phyloP scores from a whole-genome alignment of 1,140 invertebrate species.

The Formica exsecta region DNA sequence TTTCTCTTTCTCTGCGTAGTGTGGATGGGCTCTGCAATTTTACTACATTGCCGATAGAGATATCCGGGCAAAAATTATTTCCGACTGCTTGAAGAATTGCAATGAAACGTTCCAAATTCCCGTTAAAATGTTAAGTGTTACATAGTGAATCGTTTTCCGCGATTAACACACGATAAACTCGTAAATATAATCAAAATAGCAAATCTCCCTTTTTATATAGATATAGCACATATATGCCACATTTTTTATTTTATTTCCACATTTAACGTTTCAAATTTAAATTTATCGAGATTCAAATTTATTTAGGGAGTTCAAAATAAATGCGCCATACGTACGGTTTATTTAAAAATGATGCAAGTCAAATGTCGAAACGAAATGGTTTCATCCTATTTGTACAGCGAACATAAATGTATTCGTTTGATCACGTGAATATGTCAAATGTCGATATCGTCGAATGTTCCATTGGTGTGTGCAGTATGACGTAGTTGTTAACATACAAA shows the following conservation, averaged over 20 bases:
- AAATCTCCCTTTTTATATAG: background rate
- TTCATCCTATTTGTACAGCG: constrained; percentile 30
- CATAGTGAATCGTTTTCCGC: background rate
- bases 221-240: background rate
- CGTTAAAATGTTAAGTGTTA: background rate
- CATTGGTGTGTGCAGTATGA: constrained; percentile 5
- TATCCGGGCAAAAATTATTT: constrained; percentile 45
- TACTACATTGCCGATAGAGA: constrained; percentile 40
- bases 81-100: constrained; percentile 7
- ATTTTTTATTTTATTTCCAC: background rate
- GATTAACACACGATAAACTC: background rate
- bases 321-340: constrained; percentile 52
- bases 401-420: constrained; percentile 25
- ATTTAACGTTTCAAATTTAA: constrained; percentile 17
- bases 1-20: background rate
- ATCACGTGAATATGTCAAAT: constrained; percentile 24
- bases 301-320: constrained; percentile 26
- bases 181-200: background rate
- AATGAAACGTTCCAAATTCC: background rate
- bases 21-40: constrained; percentile 14
- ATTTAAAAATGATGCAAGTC: constrained; percentile 61
- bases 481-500: constrained; percentile 14
- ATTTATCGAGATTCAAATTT: constrained; percentile 38
- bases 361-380: constrained; percentile 37
- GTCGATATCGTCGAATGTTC: constrained; percentile 42